Conservation (phyloP, 2,797 vertebrate species). For the Chromis chromis region DNA sequence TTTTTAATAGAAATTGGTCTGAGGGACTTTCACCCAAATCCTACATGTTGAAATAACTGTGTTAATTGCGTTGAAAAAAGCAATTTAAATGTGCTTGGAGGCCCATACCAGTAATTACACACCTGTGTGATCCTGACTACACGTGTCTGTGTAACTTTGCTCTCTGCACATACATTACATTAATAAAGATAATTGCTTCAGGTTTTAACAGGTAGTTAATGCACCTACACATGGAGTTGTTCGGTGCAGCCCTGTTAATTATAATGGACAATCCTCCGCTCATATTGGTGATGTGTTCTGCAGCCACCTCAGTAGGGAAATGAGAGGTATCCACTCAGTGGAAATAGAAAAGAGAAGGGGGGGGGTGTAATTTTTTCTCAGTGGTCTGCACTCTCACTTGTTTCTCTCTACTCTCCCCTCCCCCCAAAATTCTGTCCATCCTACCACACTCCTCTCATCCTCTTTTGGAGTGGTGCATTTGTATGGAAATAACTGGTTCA, state of each 20-base stretch:
- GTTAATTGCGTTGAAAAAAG: slow-evolving; percentile 74
- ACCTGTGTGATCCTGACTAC: slow-evolving; percentile 64
- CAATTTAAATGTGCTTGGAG: slow-evolving; percentile 80
- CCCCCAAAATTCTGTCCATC: slow-evolving; percentile 56
- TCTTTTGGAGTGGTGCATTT: slow-evolving; percentile 75
- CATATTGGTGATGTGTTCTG: slow-evolving; percentile 47
- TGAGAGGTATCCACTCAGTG: slow-evolving; percentile 63
- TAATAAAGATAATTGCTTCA: slow-evolving; percentile 74
- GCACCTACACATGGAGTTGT: slow-evolving; percentile 38
- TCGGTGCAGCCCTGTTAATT: slow-evolving; percentile 40
- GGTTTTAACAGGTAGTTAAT: slow-evolving; percentile 63
- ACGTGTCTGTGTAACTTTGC: slow-evolving; percentile 52
- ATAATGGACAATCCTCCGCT: slow-evolving; percentile 59
- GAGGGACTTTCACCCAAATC: slow-evolving; percentile 47
- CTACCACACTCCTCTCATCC: slow-evolving; percentile 60
- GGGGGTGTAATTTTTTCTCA: slow-evolving; percentile 52
- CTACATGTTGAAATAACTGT: slow-evolving; percentile 63
- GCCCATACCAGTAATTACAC: slow-evolving; percentile 76
- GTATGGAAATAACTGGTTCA: slow-evolving; percentile 78
- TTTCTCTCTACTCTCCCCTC: slow-evolving; percentile 32
- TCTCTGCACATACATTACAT: slow-evolving; percentile 67
- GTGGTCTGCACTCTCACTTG: slow-evolving; percentile 44
- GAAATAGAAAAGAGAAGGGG: slow-evolving; percentile 67
- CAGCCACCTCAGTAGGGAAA: slow-evolving; percentile 48
- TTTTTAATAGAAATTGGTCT: slow-evolving; percentile 25